Evolutionary conservation across 2,888 invertebrate genomes (phyloP).

Genomic region (Amiota communis): DNA sequence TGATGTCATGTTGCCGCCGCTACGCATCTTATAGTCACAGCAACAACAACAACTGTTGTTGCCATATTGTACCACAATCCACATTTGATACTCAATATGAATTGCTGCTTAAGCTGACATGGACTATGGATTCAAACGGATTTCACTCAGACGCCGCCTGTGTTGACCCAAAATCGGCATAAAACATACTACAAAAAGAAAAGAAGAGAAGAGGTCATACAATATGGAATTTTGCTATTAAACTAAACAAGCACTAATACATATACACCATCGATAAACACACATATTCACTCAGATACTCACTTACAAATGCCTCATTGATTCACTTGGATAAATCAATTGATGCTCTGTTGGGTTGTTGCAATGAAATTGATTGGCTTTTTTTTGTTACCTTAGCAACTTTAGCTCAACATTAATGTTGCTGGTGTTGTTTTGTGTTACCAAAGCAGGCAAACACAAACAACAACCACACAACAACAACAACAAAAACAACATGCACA

Average conservation of each 20-base stretch:
- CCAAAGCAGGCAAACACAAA: no score
- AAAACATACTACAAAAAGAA: constrained; percentile 27
- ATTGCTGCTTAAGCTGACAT: background rate
- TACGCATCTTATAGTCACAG: constrained; percentile 2
- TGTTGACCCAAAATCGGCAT: constrained; percentile 32
- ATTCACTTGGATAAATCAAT: constrained; percentile 27
- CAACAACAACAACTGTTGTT: background rate
- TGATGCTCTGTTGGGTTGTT: constrained; percentile 40
- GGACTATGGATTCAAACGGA: constrained; percentile 8
- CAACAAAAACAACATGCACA: constrained; percentile 39
- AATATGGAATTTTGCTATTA: constrained; percentile 29
- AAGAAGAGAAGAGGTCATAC: constrained; percentile 17
- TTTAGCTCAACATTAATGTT: background rate
- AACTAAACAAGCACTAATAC: constrained; percentile 24
- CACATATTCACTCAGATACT: background rate
- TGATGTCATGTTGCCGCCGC: constrained; percentile 29
- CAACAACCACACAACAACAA: constrained; percentile 17
- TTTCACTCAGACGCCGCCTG: constrained; percentile 9
- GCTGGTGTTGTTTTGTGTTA: background rate
- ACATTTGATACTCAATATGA: background rate
- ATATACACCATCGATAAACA: background rate
- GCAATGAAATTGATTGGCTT: constrained; percentile 40
- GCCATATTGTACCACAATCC: constrained; percentile 22
- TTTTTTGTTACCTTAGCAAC: constrained; percentile 22
- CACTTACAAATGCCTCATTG: background rate